Conservation (phyloP, 1,140 invertebrate genomes). For the Brachionus asplanchnoidis region DNA sequence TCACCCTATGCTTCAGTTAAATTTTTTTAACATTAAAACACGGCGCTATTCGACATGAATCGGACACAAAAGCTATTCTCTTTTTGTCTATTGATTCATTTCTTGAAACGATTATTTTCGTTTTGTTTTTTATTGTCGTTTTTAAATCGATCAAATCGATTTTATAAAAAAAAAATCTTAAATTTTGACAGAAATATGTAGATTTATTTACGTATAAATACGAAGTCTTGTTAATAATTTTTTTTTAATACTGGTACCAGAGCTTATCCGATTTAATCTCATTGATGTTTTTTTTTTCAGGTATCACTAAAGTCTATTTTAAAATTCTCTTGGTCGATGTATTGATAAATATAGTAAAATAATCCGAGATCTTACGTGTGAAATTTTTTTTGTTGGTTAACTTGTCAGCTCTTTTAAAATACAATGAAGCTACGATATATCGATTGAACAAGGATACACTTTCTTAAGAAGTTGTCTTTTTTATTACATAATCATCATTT, state of each 20-base stretch:
- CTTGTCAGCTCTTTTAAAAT: not conserved
- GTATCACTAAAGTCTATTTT: not conserved
- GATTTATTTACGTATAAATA: not conserved
- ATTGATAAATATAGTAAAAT: not conserved
- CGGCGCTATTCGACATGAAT: not conserved
- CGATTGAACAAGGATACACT: not conserved
- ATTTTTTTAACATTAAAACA: not conserved
- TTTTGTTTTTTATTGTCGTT: not conserved
- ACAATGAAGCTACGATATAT: not conserved
- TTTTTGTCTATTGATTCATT: not conserved
- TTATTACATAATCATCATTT: not conserved
- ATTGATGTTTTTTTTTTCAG: not conserved
- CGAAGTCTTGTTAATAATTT: not conserved
- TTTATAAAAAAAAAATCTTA: not conserved
- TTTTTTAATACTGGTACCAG: not conserved
- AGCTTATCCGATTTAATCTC: not conserved
- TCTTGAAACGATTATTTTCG: constrained; percentile 19
- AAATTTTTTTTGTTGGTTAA: not conserved
- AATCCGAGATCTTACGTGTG: not conserved
- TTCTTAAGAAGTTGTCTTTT: not conserved
- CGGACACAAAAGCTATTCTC: not conserved
- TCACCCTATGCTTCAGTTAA: not conserved
- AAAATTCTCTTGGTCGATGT: not conserved
- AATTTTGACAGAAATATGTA: not conserved
- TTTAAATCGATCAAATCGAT: constrained; percentile 31